Evolutionary conservation across 1,140 invertebrate species (phyloP).

Genomic region (Drosophila sp.): DNA sequence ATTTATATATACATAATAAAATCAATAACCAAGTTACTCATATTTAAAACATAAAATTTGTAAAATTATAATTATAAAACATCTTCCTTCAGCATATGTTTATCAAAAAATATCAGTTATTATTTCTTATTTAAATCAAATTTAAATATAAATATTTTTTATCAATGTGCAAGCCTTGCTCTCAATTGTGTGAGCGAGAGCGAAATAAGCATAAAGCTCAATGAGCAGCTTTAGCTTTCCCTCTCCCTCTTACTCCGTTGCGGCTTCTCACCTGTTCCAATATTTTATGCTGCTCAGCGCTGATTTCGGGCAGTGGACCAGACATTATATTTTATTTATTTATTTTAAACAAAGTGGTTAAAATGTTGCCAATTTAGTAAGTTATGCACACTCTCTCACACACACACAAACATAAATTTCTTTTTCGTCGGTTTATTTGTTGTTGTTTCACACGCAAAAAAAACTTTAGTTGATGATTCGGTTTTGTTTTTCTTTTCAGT

Average conservation of each 20-base stretch:
- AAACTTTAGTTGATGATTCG: constrained; percentile 37
- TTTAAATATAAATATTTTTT: no score
- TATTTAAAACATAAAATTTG: no score
- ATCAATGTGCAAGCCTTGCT: constrained; percentile 9
- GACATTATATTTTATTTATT: constrained; percentile 62
- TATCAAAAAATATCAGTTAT: no score
- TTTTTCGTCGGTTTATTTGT: constrained; percentile 45
- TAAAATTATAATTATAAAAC: no score
- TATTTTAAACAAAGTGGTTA: constrained; percentile 44
- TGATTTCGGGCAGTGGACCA: constrained; percentile 72
- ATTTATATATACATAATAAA: no score
- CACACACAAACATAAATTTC: constrained; percentile 53
- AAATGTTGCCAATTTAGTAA: constrained; percentile 51
- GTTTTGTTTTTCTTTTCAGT: constrained; percentile 42
- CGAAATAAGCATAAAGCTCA: not conserved
- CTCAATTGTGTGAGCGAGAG: not conserved
- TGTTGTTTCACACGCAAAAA: constrained; percentile 62
- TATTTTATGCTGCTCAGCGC: constrained; percentile 64
- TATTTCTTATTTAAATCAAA: no score
- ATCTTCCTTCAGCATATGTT: no score
- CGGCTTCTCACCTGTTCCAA: constrained; percentile 67
- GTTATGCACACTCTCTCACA: constrained; percentile 35
- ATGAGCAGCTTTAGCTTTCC: constrained; percentile 20
- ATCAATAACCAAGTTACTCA: no score
- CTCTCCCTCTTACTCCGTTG: not conserved